These are phyloP conservation scores for Phylloscopus trochiloides DNA, from an alignment of 2,113 vertebrate genomes.

Conservation along the genomic window DNA sequence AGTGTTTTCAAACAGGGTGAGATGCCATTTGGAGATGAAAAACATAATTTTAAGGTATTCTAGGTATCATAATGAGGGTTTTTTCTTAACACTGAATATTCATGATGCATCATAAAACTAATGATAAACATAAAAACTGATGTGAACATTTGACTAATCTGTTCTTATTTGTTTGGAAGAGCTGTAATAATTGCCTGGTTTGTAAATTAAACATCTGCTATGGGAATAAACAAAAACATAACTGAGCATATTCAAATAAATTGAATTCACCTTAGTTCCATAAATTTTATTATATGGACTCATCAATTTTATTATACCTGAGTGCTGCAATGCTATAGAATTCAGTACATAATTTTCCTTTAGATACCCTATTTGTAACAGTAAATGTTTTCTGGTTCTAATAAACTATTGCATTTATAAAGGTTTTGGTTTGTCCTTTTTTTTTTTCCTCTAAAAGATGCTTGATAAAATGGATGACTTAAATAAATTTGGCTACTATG, in stretches of 20 bases:
- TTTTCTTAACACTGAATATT: conserved; percentile 80
- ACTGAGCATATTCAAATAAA: conserved; percentile 82
- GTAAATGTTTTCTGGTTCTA: conserved; percentile 39
- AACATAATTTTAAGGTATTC: conserved; percentile 73
- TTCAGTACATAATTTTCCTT: conserved; percentile 34
- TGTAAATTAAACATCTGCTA: conserved; percentile 87
- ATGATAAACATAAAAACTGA: conserved; percentile 87
- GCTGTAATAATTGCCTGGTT: conserved; percentile 79
- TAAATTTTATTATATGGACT: conserved; percentile 78
- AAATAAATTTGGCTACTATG: neutral
- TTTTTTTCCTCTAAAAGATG: neutral
- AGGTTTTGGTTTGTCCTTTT: neutral
- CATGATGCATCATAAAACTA: conserved; percentile 82
- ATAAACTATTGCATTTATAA: conserved; percentile 12
- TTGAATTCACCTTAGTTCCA: conserved; percentile 77
- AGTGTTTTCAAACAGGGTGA: conserved; percentile 45
- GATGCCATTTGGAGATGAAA: conserved; percentile 60
- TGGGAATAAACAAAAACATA: conserved; percentile 85
- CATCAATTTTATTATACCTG: conserved; percentile 77
- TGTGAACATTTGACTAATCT: conserved; percentile 82
- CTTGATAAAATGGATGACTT: neutral
- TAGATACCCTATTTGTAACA: conserved; percentile 44
- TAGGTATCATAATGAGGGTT: conserved; percentile 73
- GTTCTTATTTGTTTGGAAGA: conserved; percentile 83
- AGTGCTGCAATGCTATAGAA: conserved; percentile 12